Base-by-base conservation (phyloP, 2,113 vertebrate species). In the Galeopterus variegatus region DNA sequence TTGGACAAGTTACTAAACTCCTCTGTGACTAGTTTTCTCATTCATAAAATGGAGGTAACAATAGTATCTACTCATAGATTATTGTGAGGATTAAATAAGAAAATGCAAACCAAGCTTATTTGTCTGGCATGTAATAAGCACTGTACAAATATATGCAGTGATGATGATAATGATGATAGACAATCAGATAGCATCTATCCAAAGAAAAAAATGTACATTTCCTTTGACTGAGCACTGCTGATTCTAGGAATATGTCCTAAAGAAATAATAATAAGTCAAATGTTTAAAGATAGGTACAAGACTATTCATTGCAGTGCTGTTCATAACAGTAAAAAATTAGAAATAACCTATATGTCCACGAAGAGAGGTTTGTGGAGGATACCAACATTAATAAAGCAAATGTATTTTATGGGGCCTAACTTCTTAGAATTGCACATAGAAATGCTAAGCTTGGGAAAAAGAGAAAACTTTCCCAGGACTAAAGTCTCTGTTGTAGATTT, bases 311-410 rank as follows among this genome's bases (percentile, higher is more conserved):
- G 26, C 60, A 62, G 9, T 52, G n/a, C 83, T 64, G 70, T 41
- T 84, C 41, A 5, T 69, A 88, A 89, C n/a, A 88, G 75, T 60
- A 76, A 79, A 80, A 60, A 56, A 83, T 87, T 45, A 90, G 67
- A 86, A 93, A 81, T 86, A 85, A 62, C 14, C 7, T 90, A 9
- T 7, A 15, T 56, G 48, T 69, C 24, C 26, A 26, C 31, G 50
- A 83, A 77, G 54, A 93, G 76, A 64, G 8, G 8, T 41, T 41
- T 41, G 41, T 41, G 41, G 41, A 41, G 41, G 41, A 41, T 41
- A 41, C 41, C 41, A 41, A 41, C 41, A 41, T 41, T 41, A 41
- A 41, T 41, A 41, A 41, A 41, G 41, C 41, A 41, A 41, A 41
- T 41, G 41, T 41, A 4, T 41, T 41, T 41, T 41, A 41, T 41